These are phyloP conservation scores for Magallana ariakensis DNA, from an alignment of 1,140 invertebrate genomes.

Conservation along the genomic window DNA sequence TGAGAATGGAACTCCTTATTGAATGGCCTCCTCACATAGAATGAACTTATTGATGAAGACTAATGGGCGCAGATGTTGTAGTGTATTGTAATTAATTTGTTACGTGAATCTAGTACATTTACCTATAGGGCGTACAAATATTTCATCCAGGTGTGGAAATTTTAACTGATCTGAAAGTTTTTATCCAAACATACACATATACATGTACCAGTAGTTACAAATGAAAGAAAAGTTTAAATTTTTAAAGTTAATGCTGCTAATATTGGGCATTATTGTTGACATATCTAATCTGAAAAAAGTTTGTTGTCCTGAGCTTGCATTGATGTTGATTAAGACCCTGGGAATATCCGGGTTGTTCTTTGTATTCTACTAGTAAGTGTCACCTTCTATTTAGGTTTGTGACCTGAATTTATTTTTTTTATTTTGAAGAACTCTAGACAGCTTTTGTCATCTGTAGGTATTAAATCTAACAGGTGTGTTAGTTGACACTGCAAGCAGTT, in stretches of 20 bases:
- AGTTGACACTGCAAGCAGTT: not conserved
- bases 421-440: too few relatives aligned
- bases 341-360: too few relatives aligned
- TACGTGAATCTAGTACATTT: not conserved
- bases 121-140: not conserved
- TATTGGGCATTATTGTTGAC: too few relatives aligned
- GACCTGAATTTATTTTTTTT: not conserved
- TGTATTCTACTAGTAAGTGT: too few relatives aligned
- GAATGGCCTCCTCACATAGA: not conserved
- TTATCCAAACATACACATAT: too few relatives aligned
- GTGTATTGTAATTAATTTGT: conserved; percentile 31
- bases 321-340: too few relatives aligned
- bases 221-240: too few relatives aligned
- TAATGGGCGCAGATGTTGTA: conserved; percentile 20
- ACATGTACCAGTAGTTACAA: too few relatives aligned
- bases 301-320: too few relatives aligned
- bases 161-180: too few relatives aligned
- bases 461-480: not conserved
- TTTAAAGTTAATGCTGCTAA: too few relatives aligned
- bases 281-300: too few relatives aligned
- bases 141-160: not conserved
- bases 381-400: not conserved
- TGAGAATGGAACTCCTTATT: not conserved
- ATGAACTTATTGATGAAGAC: conserved; percentile 4
- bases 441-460: not conserved